These are phyloP conservation scores for Tubulanus polymorphus DNA, from an alignment of 2,888 invertebrate genomes.

Conservation along the genomic window DNA sequence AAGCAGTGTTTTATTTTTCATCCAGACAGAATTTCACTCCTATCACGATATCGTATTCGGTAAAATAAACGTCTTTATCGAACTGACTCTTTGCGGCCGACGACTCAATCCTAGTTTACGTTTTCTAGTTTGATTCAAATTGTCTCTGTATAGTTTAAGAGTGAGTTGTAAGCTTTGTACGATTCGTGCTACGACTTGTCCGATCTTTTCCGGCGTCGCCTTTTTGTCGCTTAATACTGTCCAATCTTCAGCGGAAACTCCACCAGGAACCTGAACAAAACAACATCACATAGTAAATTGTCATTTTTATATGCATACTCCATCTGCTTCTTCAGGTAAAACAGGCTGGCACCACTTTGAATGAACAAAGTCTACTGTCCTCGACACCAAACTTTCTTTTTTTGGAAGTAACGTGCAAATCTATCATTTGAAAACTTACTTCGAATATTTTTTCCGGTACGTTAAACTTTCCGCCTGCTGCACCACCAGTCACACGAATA, in stretches of 20 bases:
- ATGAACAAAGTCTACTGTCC: background rate
- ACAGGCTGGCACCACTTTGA: no score
- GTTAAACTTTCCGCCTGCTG: slow-evolving; percentile 33
- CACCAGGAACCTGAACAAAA: slow-evolving; percentile 30
- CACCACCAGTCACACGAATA: slow-evolving; percentile 41
- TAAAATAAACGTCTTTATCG: no score
- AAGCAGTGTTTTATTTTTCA: no score
- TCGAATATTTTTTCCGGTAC: slow-evolving; percentile 35
- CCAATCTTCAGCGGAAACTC: slow-evolving; percentile 33
- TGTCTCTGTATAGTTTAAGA: background rate
- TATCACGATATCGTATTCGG: no score
- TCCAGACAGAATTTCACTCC: no score
- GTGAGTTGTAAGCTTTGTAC: slow-evolving; percentile 16
- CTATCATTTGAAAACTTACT: slow-evolving; percentile 17
- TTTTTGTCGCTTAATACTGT: slow-evolving; percentile 23
- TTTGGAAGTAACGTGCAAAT: background rate
- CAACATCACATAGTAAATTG: background rate
- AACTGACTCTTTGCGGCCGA: no score
- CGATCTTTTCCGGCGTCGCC: slow-evolving; percentile 27
- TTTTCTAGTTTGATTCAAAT: background rate
- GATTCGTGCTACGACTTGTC: slow-evolving; percentile 31
- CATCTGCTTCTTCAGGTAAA: no score
- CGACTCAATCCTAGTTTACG: no score
- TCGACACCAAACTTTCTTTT: background rate
- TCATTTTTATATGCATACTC: background rate